Evolutionary conservation across 2,113 vertebrate genomes (phyloP).

Genomic region (Origma solitaria): DNA sequence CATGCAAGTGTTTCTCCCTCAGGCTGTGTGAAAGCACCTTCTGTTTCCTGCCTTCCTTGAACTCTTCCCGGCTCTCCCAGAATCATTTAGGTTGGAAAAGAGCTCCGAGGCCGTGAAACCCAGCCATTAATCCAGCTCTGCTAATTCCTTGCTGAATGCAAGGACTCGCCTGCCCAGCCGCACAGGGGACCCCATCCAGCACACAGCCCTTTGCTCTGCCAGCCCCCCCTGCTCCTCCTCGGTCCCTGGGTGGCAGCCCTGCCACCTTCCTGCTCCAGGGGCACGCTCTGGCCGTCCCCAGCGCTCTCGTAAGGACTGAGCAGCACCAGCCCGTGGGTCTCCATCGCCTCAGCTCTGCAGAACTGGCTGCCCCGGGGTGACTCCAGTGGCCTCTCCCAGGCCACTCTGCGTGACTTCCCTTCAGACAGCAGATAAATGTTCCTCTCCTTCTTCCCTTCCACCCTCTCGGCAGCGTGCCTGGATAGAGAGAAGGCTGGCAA

Average conservation of each 20-base stretch:
- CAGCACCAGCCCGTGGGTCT: background rate
- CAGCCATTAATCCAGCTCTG: background rate
- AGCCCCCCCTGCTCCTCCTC: background rate
- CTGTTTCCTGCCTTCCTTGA: background rate
- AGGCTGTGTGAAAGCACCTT: background rate
- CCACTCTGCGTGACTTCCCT: background rate
- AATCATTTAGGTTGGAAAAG: background rate
- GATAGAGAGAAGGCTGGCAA: background rate
- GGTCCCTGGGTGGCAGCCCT: background rate
- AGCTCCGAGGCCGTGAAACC: background rate
- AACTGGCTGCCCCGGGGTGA: background rate
- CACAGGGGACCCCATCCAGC: accelerated
- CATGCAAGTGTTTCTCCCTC: accelerated
- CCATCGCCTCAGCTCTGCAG: background rate
- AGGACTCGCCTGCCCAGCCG: background rate
- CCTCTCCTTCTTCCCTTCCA: background rate
- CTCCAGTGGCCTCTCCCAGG: background rate
- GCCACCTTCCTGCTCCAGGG: background rate
- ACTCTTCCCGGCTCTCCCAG: background rate
- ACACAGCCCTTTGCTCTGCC: too few relatives aligned
- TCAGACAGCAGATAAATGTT: background rate
- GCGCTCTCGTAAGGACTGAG: background rate
- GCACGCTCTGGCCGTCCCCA: accelerated
- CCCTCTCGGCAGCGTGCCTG: accelerated
- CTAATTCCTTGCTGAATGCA: background rate